Evolutionary conservation across 2,113 vertebrate genomes (phyloP), one percentile per base, ranked within the genome.

Genomic region (Arvicanthis niloticus): DNA sequence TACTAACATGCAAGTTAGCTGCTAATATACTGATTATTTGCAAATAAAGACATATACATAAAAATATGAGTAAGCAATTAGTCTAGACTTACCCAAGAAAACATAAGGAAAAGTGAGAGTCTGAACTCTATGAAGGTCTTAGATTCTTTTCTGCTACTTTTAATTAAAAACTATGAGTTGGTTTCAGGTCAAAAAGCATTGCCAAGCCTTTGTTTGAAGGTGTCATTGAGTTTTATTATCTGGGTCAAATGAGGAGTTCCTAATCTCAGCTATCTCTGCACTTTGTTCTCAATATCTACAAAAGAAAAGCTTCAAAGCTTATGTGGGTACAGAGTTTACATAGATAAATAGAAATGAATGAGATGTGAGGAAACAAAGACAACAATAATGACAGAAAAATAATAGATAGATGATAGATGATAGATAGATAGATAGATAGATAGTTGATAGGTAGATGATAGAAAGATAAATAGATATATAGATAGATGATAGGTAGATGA

Each of bases 191-290:
- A 62, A 75, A 40, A 77, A 72, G 37, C 21, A 31, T 78, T 37
- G 1, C 7, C 78, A 84, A 19, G 9, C 3, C 22, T 91, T 95
- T n/a, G 17, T 26, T n/a, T 76, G 19, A 53, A 53, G 24, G 0
- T 9, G 42, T 85, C 84, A 65, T 80, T 84, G 12, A 51, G 0
- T 42, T 87, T 95, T 81, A 7, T 60, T 15, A n/a, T 9, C 65
- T 56, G 60, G 16, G 17, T 94, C 67, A 89, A 93, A 94, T 15
- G 15, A 42, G 45, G 87, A 82, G 8, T 53, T 77, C 37, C 3
- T 40, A 60, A 87, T 67, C 4, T 67, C 29, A 3, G 31, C 34
- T 0, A 26, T 1, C 1, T 1, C 16, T 72, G 48, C 1, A 4
- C 82, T 94, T 86, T 88, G 13, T 88, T 95, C 67, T 76, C 37